phyloP scores from a whole-genome alignment of 2,113 vertebrate species.

The Stigmatopora nigra region DNA sequence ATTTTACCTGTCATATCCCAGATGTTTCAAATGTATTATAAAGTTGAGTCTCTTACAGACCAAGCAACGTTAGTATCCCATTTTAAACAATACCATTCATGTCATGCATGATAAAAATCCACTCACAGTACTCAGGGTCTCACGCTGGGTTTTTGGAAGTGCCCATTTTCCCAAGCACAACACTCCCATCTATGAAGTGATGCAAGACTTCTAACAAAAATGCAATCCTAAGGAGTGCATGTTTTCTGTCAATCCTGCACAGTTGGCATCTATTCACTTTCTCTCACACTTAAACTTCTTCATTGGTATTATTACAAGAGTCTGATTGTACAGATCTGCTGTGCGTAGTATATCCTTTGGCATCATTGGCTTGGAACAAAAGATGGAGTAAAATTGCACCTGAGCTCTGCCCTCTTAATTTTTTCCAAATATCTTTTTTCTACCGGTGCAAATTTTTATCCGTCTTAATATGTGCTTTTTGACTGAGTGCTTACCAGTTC shows the following conservation, averaged over 20 bases:
- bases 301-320: slow-evolving; percentile 52
- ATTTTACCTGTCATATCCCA: slow-evolving; percentile 53
- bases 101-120: slow-evolving; percentile 57
- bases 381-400: slow-evolving; percentile 49
- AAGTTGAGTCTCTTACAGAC: slow-evolving; percentile 54
- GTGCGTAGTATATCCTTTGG: slow-evolving; percentile 62
- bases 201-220: slow-evolving; percentile 67
- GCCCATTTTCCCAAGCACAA: slow-evolving; percentile 60
- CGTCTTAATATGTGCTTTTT: too few relatives aligned
- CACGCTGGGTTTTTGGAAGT: slow-evolving; percentile 62
- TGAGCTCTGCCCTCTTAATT: slow-evolving; percentile 47
- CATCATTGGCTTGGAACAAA: slow-evolving; percentile 51
- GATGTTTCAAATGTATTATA: slow-evolving; percentile 50
- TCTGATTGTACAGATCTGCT: slow-evolving; percentile 22
- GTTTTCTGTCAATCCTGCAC: slow-evolving; percentile 51
- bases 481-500: too few relatives aligned
- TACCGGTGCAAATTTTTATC: too few relatives aligned
- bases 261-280: slow-evolving; percentile 51
- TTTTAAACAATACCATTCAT: slow-evolving; percentile 60
- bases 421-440: slow-evolving; percentile 50
- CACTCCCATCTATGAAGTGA: slow-evolving; percentile 62
- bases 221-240: slow-evolving; percentile 62
- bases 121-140: slow-evolving; percentile 56
- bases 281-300: slow-evolving; percentile 60
- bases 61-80: slow-evolving; percentile 54